Evolutionary conservation across 2,113 vertebrate genomes (phyloP).

Genomic region (Anguilla rostrata): DNA sequence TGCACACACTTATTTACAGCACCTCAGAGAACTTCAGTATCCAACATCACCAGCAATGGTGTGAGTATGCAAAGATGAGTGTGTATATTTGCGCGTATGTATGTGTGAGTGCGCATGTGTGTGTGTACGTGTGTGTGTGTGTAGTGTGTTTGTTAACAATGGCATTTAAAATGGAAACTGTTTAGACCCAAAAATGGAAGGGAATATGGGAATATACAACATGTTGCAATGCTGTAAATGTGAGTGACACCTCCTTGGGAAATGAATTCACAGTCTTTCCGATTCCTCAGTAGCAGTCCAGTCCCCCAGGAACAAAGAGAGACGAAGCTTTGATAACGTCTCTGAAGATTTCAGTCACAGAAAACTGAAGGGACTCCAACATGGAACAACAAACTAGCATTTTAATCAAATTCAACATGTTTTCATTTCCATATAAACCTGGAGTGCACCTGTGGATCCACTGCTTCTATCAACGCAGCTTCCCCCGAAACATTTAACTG

Average conservation of each 20-base stretch:
- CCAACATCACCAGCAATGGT: too few relatives aligned
- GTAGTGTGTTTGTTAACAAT: not conserved
- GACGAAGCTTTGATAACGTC: conserved; percentile 28
- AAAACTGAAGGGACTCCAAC: not conserved
- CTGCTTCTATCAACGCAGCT: not conserved
- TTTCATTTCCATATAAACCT: not conserved
- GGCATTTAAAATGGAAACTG: not conserved
- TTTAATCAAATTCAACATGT: conserved; percentile 25
- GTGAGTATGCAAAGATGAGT: too few relatives aligned
- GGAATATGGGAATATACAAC: not conserved
- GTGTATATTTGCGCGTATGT: too few relatives aligned
- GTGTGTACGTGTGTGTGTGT: conserved; percentile 21
- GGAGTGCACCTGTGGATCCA: not conserved
- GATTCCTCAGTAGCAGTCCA: conserved; percentile 15
- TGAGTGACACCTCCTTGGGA: conserved; percentile 28
- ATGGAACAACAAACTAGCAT: conserved; percentile 7
- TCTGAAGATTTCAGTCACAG: conserved; percentile 14
- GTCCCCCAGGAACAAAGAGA: conserved; percentile 19
- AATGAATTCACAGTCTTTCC: conserved; percentile 31
- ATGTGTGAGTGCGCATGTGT: not conserved
- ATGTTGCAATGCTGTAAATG: not conserved
- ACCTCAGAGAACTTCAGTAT: too few relatives aligned
- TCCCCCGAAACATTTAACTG: not conserved
- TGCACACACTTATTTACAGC: too few relatives aligned
- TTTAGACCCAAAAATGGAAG: too few relatives aligned